Base-by-base conservation (phyloP, 2,888 invertebrate species). In the Branchellion lobata region DNA sequence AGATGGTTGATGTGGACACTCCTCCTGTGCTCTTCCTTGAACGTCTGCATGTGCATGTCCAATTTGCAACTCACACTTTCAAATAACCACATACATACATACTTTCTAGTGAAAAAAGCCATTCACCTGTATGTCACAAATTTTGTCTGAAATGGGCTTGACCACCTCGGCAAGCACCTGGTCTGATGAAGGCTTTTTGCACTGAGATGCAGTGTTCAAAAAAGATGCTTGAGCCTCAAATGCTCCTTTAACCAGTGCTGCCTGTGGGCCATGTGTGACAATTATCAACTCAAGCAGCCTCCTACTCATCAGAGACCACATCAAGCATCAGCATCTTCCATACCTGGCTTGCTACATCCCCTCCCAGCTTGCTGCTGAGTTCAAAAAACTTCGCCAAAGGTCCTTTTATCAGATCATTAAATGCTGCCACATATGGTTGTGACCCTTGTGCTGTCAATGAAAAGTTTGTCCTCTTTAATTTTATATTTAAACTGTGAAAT, bases 1-100 rank as follows among this genome's bases (percentile, higher is more conserved):
- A 99, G 90, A 87, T 99, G 98, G 89, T 98, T 98, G 89, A 97
- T 97, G 89, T 97, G 97, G 2, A 82, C 78, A 21, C 90, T 89
- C 18, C 95, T 95, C 79, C 97, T 92, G 87, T 95, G 93, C 86
- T 93, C 93, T 88, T 98, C 96, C 79, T 96, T 92, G 87, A 92
- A 94, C 83, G 92, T 91, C 89, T 95, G 94, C 82, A 40, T 14
- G 40, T 8, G 40, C 40, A 57, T 24, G 24, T 57, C 3, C 61
- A 57, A n/a, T 57, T 29, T 33, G 8, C 11, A n/a, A 65, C 8
- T 65, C n/a, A 8, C 8, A 14, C 11, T 14, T 14, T 29, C 18
- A 8, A 3, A n/a, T 11, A 11, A 69, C 21, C 33, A 33, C 27
- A 69, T 29, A 69, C n/a, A n/a, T n/a, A n/a, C n/a, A n/a, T n/a